Conservation (phyloP, 2,113 vertebrate species). For the Butorides virescens region DNA sequence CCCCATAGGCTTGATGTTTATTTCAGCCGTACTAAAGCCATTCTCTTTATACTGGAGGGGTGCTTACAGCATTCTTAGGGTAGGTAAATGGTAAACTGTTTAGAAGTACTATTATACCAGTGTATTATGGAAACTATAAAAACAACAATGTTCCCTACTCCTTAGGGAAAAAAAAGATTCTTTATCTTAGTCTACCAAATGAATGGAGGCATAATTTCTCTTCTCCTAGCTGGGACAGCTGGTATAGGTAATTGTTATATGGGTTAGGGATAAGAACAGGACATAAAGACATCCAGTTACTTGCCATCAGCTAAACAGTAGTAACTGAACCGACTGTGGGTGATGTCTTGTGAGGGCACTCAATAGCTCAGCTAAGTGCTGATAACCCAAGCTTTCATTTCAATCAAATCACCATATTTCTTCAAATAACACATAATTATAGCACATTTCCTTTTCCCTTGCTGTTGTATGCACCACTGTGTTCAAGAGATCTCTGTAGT, state of each 20-base stretch:
- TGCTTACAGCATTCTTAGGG: not conserved
- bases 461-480: not conserved
- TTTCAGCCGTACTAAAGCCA: not conserved
- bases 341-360: not conserved
- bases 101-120: not conserved
- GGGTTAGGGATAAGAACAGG: not conserved
- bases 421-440: not conserved
- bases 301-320: not conserved
- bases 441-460: not conserved
- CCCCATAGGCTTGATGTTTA: not conserved
- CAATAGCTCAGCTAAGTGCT: not conserved
- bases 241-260: not conserved
- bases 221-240: not conserved
- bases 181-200: not conserved
- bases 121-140: not conserved
- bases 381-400: not conserved
- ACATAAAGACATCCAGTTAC: not conserved
- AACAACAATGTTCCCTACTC: not conserved
- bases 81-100: not conserved
- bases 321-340: not conserved
- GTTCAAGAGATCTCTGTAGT: not conserved
- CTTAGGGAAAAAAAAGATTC: not conserved
- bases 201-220: not conserved
- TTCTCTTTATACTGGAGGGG: not conserved
- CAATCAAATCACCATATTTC: not conserved